phyloP scores from a whole-genome alignment of 2,888 invertebrate species.

The Dorcus hopei region DNA sequence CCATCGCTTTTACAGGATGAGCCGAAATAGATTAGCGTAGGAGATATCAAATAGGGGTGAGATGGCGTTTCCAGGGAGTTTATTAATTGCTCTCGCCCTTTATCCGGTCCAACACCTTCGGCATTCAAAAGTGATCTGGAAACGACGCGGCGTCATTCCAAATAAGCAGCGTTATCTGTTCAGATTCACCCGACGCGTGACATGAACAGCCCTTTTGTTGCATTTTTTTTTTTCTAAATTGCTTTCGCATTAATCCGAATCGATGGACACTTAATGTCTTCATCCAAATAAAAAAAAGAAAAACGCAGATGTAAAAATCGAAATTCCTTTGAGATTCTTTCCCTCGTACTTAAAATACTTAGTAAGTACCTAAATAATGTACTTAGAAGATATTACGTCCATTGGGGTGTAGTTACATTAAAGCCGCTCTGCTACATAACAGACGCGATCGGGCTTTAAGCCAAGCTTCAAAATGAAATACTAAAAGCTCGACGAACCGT shows the following conservation, averaged over 20 bases:
- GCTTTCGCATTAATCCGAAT: too few relatives aligned
- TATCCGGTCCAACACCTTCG: constrained; percentile 47
- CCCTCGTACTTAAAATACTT: too few relatives aligned
- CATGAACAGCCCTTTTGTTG: constrained; percentile 22
- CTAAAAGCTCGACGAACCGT: constrained; percentile 21
- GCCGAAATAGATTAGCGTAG: background rate
- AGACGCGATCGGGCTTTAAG: constrained; percentile 12
- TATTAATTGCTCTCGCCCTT: constrained; percentile 49
- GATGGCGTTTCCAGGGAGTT: constrained; percentile 32
- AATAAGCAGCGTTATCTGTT: constrained; percentile 23
- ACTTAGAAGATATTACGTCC: too few relatives aligned
- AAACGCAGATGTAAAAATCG: too few relatives aligned
- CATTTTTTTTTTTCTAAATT: constrained; percentile 4
- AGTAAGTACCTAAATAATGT: too few relatives aligned
- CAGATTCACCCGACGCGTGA: constrained; percentile 14
- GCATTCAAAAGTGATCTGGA: constrained; percentile 48
- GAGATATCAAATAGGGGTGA: background rate
- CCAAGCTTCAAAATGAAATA: constrained; percentile 20
- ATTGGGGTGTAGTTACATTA: too few relatives aligned
- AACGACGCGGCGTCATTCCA: constrained; percentile 45
- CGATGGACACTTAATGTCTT: too few relatives aligned
- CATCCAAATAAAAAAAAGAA: too few relatives aligned
- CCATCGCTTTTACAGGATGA: background rate
- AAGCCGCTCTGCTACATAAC: background rate
- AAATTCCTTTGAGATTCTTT: too few relatives aligned